Evolutionary conservation across 2,113 vertebrate species (phyloP), one percentile per base, ranked within the genome.

Genomic region (Cynopterus brachyotis): DNA sequence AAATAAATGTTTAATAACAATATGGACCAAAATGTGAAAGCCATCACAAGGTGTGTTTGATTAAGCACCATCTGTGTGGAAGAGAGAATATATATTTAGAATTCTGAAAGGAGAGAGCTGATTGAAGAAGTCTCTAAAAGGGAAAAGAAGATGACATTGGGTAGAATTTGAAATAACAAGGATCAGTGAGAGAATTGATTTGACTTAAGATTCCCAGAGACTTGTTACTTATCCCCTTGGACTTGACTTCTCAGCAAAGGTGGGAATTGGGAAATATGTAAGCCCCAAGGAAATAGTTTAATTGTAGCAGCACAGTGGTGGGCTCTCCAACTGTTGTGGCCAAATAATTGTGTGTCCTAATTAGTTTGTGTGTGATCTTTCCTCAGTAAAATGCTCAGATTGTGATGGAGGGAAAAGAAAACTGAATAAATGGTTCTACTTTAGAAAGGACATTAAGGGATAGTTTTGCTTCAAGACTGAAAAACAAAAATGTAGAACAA

Each of bases 111-210:
- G 9, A 32, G 35, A 85, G n/a, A 89, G 42, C 6, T 47, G 72
- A 62, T 3, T 28, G 19, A 86, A 75, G 81, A 60, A 32, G 9
- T 3, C 93, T 80, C 50, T 50, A 19, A 53, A 78, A 70, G n/a
- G 69, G 22, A 72, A 87, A 83, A 92, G 24, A 35, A 72, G 42
- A 32, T 60, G 32, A n/a, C 32, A 70, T 9, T 53, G 57, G 53
- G 26, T n/a, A 67, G 82, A 84, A 73, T 91, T 55, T 84, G 17
- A 93, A 81, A 80, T 72, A 84, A 40, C 22, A 37, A 78, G 89
- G 17, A 6, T 60, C 55, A n/a, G n/a, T 32, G 32, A 62, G 78
- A 22, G 84, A 92, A 79, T 62, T 16, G 22, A 26, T 28, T 17
- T 67, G 80, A 66, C 22, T 1, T n/a, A 42, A 73, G 16, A 0